Evolutionary conservation across 2,888 invertebrate genomes (phyloP).

Genomic region (Hylaea fasciaria): DNA sequence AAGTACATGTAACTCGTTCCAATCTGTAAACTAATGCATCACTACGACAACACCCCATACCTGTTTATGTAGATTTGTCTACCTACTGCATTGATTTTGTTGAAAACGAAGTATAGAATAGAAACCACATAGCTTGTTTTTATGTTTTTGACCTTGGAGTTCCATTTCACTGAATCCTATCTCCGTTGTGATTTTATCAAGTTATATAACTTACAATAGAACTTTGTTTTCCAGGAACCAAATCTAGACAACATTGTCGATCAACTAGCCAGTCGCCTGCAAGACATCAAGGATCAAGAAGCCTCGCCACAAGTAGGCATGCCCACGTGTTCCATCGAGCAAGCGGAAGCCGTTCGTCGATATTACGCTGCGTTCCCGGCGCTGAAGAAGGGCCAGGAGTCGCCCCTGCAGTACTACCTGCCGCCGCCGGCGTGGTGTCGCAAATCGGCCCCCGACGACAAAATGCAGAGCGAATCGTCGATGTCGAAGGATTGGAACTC

Average conservation of each 20-base stretch:
- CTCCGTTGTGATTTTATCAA: neutral
- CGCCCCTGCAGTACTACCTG: conserved; percentile 74
- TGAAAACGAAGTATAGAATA: conserved; percentile 1
- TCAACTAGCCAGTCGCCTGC: conserved; percentile 91
- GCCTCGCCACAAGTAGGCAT: conserved; percentile 78
- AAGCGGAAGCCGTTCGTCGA: conserved; percentile 88
- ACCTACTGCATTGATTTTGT: conserved; percentile 13
- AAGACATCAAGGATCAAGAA: conserved; percentile 86
- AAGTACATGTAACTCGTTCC: neutral
- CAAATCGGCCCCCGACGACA: conserved; percentile 63
- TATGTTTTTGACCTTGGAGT: conserved; percentile 21
- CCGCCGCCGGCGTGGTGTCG: conserved; percentile 80
- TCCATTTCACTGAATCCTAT: conserved; percentile 1
- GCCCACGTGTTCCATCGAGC: conserved; percentile 79
- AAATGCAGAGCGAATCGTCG: conserved; percentile 75
- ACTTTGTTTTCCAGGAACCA: conserved; percentile 86
- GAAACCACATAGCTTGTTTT: conserved; percentile 8
- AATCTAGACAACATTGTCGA: conserved; percentile 93
- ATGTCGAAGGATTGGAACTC: conserved; percentile 70
- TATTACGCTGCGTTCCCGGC: conserved; percentile 92
- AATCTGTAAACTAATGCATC: conserved; percentile 16
- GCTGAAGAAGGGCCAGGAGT: conserved; percentile 82
- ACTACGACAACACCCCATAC: conserved; percentile 15
- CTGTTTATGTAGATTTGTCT: conserved; percentile 6
- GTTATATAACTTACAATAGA: conserved; percentile 2